A percentile compares a stretch with the other conserved stretches of the same genome.
These are phyloP conservation scores for Tribolium freemani DNA, from an alignment of 2,888 invertebrate species.

Conservation along the genomic window DNA sequence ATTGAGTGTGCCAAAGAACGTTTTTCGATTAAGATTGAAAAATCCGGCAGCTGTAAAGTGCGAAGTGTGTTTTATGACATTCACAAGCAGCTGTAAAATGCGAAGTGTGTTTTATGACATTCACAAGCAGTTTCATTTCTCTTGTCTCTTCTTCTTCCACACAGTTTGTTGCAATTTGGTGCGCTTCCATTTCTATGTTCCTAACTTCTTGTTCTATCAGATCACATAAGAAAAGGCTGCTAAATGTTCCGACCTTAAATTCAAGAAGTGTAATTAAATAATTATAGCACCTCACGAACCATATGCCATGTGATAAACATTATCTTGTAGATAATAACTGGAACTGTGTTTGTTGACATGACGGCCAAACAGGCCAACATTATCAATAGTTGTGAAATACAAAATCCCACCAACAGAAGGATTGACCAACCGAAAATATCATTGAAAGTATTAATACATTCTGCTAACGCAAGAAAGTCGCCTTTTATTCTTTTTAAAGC, in stretches of 20 bases:
- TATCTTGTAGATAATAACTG: not conserved
- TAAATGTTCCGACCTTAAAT: not conserved
- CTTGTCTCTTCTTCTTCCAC: not conserved
- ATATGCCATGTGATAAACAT: not conserved
- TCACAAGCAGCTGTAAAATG: not conserved
- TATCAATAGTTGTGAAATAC: not conserved
- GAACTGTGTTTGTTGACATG: not conserved
- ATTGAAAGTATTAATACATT: not conserved
- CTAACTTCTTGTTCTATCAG: not conserved
- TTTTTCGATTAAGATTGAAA: not conserved
- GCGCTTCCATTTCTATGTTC: not conserved
- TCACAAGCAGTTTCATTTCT: not conserved
- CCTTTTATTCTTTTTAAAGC: not conserved
- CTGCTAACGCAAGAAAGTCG: not conserved
- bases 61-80: not conserved
- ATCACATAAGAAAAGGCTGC: not conserved
- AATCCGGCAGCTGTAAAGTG: conserved; percentile 2
- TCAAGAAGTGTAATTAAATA: not conserved
- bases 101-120: not conserved
- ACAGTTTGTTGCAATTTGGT: not conserved
- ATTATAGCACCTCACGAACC: not conserved
- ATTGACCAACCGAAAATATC: conserved; percentile 3
- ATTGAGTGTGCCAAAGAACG: not conserved
- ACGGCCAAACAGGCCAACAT: not conserved
- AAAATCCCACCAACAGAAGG: not conserved